Percentiles rank a stretch among this genome's conserved stretches.
Evolutionary conservation across 2,797 vertebrate species (phyloP).

Genomic region (Aplochiton taeniatus): DNA sequence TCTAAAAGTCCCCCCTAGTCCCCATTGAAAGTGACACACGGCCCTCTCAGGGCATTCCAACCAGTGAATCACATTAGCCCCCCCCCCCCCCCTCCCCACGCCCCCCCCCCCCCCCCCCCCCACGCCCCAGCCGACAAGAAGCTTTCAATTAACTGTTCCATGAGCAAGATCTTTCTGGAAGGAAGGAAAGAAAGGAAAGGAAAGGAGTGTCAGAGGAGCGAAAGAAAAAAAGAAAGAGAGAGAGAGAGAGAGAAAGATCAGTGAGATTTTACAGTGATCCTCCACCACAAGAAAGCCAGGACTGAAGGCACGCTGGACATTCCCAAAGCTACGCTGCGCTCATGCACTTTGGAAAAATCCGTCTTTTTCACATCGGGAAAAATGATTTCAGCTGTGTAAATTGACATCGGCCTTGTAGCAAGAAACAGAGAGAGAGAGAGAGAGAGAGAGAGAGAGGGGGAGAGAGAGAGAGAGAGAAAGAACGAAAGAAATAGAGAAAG

Average conservation of each 20-base stretch:
- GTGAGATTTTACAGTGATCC: constrained; percentile 66
- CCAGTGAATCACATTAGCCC: constrained; percentile 34
- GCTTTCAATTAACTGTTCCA: constrained; percentile 59
- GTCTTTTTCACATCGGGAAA: constrained; percentile 61
- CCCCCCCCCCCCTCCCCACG: constrained; percentile 10
- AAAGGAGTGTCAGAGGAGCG: constrained; percentile 26
- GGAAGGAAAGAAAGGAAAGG: constrained; percentile 7
- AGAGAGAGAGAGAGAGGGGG: neutral
- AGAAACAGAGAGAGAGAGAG: constrained; percentile 60
- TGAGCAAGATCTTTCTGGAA: constrained; percentile 43
- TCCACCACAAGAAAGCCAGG: constrained; percentile 73
- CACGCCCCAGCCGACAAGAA: constrained; percentile 46
- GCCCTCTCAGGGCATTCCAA: constrained; percentile 30
- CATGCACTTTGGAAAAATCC: constrained; percentile 53
- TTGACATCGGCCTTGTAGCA: constrained; percentile 72
- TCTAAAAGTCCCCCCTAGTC: constrained; percentile 11
- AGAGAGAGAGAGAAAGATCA: constrained; percentile 59
- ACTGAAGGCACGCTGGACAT: constrained; percentile 61
- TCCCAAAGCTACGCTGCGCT: constrained; percentile 49
- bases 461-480: constrained; percentile 37
- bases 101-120: constrained; percentile 7
- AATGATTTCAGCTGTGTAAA: constrained; percentile 75
- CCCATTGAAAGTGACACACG: constrained; percentile 21
- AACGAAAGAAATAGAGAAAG: neutral
- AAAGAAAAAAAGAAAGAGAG: constrained; percentile 45